Conservation (phyloP, 2,888 invertebrate species). For the Plagodis pulveraria region DNA sequence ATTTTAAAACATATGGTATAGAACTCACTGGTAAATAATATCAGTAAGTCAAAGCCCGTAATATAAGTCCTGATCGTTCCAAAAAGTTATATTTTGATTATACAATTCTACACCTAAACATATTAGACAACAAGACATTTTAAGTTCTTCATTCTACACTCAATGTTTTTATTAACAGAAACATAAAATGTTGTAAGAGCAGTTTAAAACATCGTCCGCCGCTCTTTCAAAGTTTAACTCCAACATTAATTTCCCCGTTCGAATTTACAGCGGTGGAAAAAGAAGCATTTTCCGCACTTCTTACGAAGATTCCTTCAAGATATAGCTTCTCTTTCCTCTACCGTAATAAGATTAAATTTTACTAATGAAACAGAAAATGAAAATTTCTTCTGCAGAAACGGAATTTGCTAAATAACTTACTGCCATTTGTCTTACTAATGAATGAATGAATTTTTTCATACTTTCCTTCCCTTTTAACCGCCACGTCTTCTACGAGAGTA, state of each 20-base stretch:
- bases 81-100: too few relatives aligned
- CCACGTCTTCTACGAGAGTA: conserved; percentile 28
- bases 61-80: too few relatives aligned
- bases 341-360: conserved; percentile 77
- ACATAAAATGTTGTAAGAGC: conserved; percentile 6
- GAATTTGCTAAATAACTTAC: conserved; percentile 71
- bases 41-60: too few relatives aligned
- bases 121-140: too few relatives aligned
- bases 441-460: conserved; percentile 58
- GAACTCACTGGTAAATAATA: too few relatives aligned
- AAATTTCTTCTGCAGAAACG: conserved; percentile 66
- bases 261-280: conserved; percentile 22
- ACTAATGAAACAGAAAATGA: conserved; percentile 80
- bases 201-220: conserved; percentile 5
- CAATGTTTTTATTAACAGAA: background rate
- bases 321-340: conserved; percentile 60
- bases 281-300: conserved; percentile 56
- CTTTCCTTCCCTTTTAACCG: conserved; percentile 38
- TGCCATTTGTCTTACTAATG: conserved; percentile 68
- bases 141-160: too few relatives aligned
- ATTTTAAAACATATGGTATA: too few relatives aligned
- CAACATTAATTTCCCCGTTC: conserved; percentile 19
- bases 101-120: too few relatives aligned
- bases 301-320: conserved; percentile 65
- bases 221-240: conserved; percentile 14